Percentiles rank a stretch among this genome's conserved stretches.
phyloP scores from a whole-genome alignment of 2,888 invertebrate species.

The Aporophyla nigra region DNA sequence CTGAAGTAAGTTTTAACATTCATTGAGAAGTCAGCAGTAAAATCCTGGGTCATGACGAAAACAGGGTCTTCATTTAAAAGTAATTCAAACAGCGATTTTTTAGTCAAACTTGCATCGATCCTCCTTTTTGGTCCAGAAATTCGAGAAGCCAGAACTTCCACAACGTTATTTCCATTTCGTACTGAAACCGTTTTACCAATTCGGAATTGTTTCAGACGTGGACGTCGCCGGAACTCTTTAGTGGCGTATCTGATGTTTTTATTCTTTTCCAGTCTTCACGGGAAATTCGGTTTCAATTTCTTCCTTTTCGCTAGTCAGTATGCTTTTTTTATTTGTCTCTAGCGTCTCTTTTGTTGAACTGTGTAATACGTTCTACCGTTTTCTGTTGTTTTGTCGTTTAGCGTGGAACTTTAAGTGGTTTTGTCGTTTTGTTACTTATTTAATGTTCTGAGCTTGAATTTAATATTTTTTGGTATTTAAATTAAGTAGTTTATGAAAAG shows the following conservation, averaged over 20 bases:
- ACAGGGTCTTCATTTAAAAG: conserved; percentile 13
- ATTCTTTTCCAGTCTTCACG: conserved; percentile 64
- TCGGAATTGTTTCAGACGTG: conserved; percentile 61
- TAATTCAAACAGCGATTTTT: conserved; percentile 20
- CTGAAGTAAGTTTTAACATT: background rate
- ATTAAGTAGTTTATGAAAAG: background rate
- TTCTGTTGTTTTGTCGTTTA: conserved; percentile 35
- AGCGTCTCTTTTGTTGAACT: conserved; percentile 41
- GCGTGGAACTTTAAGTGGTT: conserved; percentile 28
- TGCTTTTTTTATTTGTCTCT: conserved; percentile 55
- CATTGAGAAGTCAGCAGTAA: background rate
- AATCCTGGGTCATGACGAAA: conserved; percentile 2
- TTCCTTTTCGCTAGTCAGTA: conserved; percentile 59
- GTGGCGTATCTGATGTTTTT: conserved; percentile 61
- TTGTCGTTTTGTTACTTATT: background rate
- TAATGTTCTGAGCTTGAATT: background rate
- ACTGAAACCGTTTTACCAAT: conserved; percentile 56
- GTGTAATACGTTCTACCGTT: conserved; percentile 44
- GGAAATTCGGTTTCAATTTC: conserved; percentile 73
- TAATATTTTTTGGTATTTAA: background rate
- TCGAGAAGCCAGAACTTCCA: conserved; percentile 42
- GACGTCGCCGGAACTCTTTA: conserved; percentile 56
- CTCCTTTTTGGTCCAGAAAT: conserved; percentile 20
- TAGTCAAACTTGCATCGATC: conserved; percentile 21
- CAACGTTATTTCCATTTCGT: conserved; percentile 55